A percentile compares a stretch with the other conserved stretches of the same genome.
Conservation (phyloP, 1,140 invertebrate species). For the Listronotus bonariensis region DNA sequence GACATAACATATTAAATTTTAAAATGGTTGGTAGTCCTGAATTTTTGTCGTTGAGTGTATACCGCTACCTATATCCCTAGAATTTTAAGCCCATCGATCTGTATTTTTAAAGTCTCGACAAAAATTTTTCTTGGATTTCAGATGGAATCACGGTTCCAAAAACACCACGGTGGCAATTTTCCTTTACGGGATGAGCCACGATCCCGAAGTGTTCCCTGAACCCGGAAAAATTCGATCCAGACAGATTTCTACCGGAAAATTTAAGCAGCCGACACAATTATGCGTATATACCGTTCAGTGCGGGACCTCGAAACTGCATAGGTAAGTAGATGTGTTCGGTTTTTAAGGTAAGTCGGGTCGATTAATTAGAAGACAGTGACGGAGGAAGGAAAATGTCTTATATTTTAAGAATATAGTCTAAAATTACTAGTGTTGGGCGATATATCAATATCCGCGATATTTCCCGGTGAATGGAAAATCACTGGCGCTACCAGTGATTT, state of each 20-base stretch:
- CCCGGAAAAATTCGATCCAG: constrained; percentile 72
- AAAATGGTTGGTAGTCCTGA: no score
- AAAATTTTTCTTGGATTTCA: constrained; percentile 29
- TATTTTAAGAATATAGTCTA: no score
- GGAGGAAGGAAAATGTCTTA: not conserved
- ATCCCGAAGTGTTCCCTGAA: constrained; percentile 60
- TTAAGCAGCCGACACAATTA: constrained; percentile 58
- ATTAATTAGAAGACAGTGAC: not conserved
- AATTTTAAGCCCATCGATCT: no score
- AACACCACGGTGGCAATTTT: constrained; percentile 41
- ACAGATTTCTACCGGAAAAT: constrained; percentile 69
- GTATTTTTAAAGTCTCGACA: no score
- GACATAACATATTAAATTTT: no score
- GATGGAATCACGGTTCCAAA: constrained; percentile 41
- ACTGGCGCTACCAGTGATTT: no score
- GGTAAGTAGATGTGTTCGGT: constrained; percentile 52
- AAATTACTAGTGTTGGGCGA: no score
- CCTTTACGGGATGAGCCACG: constrained; percentile 42
- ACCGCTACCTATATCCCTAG: no score
- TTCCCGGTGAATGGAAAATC: no score
- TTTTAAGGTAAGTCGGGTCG: not conserved
- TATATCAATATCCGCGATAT: no score
- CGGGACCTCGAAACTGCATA: constrained; percentile 70
- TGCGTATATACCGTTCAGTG: constrained; percentile 70
- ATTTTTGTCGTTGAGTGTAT: not conserved